Base-by-base conservation (phyloP, 2,888 invertebrate genomes). In the Arge pagana region DNA sequence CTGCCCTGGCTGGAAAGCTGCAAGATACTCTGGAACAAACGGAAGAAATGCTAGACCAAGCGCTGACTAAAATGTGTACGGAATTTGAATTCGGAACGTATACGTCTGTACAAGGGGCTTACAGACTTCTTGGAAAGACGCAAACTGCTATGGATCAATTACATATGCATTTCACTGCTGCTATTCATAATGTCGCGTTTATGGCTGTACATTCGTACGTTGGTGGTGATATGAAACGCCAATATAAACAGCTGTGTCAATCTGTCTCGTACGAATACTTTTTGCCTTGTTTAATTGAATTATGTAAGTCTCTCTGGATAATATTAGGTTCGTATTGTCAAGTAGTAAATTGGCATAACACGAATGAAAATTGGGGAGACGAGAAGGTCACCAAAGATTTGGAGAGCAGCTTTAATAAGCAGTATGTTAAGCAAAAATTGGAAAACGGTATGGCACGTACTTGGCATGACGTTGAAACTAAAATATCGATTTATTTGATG, bases 391-490 rank as follows among this genome's bases (percentile, higher is more conserved):
- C 72, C 16, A 77, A 81, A 8, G 83, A 85, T 60, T 80, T 85
- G 21, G 87, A 88, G 65, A 82, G 80, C 48, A 85, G 81, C 60
- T 83, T 88, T 1, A 89, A 89, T 60, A 84, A 87, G 55, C 83
- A 85, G 62, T 93, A 94, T 64, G 87, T 93, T 8, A 85, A 86
- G 62, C 92, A 95, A 71, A 97, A 96, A 73, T 78, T 97, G 55
- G 90, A 93, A 70, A 90, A 89, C 48, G 96, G 96, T 0, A 80
- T 93, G 53, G 81, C 85, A 0, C 83, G 94, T 57, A 87, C 96
- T 56, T 97, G 96, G 96, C 90, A 91, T 63, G 97, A 97, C 66
- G 90, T 96, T 0, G 93, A 96, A 74, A 88, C 89, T 8, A 95
- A 96, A 78, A 89, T 96, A 0, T 89, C 89, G 0, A 83, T 84